These are phyloP conservation scores for Macrocentrus cingulum DNA, from an alignment of 1,140 invertebrate species.

Conservation along the genomic window DNA sequence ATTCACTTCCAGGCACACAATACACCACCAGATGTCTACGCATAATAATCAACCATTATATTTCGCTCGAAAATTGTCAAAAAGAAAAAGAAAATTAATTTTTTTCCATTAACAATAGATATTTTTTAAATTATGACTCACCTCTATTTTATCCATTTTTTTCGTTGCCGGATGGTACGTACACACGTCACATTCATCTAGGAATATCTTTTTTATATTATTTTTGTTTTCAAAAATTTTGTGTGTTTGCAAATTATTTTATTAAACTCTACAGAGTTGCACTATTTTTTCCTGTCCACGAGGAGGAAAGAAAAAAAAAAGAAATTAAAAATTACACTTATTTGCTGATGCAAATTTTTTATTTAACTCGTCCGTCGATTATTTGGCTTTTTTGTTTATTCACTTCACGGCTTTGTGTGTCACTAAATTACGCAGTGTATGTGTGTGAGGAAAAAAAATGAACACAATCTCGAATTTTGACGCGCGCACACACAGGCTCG, in stretches of 20 bases:
- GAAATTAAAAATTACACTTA: too few species aligned
- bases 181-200: not conserved
- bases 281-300: too few species aligned
- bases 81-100: not conserved
- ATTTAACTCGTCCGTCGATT: too few species aligned
- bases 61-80: not conserved
- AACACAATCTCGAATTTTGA: not conserved
- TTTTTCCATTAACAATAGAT: not conserved
- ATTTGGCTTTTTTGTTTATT: too few species aligned
- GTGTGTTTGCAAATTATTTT: not conserved
- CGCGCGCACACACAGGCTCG: conserved; percentile 39
- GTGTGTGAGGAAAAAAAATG: not conserved
- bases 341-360: too few species aligned
- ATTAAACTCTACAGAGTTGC: too few species aligned
- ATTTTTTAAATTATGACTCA: too few species aligned
- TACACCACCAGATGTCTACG: not conserved
- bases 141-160: not conserved
- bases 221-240: not conserved
- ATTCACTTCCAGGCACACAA: not conserved
- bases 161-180: not conserved
- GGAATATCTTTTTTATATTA: not conserved
- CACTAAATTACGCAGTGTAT: too few species aligned
- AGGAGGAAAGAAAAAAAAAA: too few species aligned
- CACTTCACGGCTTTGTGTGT: too few species aligned
- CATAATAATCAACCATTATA: not conserved